These are phyloP conservation scores for Sebastolobus alascanus DNA, from an alignment of 2,797 vertebrate genomes.

Conservation along the genomic window DNA sequence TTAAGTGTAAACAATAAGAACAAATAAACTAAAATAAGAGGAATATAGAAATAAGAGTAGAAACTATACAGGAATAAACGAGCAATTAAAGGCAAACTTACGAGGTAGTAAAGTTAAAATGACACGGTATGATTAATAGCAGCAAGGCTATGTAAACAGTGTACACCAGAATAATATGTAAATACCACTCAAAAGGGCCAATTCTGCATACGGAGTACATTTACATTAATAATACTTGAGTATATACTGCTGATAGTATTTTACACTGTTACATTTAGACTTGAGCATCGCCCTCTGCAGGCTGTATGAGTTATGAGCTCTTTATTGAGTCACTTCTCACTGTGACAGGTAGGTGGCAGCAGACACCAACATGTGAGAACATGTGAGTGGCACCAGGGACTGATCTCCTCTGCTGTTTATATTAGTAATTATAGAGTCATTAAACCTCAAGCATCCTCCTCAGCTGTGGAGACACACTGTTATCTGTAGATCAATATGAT, in stretches of 20 bases:
- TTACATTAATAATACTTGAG: background rate
- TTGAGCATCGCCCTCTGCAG: constrained; percentile 54
- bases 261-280: background rate
- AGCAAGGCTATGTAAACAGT: no score
- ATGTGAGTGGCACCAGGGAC: constrained; percentile 1
- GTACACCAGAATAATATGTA: no score
- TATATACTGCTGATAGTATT: background rate
- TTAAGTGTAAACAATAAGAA: no score
- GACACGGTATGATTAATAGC: no score
- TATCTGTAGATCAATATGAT: constrained; percentile 69
- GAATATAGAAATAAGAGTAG: no score
- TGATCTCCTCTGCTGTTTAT: constrained; percentile 40
- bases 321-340: background rate
- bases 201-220: background rate
- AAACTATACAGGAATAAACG: no score
- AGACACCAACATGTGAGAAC: constrained; percentile 59
- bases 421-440: constrained; percentile 67
- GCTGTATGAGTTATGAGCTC: background rate
- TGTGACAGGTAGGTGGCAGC: constrained; percentile 69
- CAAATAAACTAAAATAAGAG: no score
- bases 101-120: no score
- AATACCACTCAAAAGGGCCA: background rate
- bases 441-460: constrained; percentile 65
- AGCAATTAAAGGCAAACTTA: no score
- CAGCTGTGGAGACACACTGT: constrained; percentile 50